These are phyloP conservation scores for Dendrolimus punctatus DNA, from an alignment of 1,140 invertebrate genomes.

Conservation along the genomic window DNA sequence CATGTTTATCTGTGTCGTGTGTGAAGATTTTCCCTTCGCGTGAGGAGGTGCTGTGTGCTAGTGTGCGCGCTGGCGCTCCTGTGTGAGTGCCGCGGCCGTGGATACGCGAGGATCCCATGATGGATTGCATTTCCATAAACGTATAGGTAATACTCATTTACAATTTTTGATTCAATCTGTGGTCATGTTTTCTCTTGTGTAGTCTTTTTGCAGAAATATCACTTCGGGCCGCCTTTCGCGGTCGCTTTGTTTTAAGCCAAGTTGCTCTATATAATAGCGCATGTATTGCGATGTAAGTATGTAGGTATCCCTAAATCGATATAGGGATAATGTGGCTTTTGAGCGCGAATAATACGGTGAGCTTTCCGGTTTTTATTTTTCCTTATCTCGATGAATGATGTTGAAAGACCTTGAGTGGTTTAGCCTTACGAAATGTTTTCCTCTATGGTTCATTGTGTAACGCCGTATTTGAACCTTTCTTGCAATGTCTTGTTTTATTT, in stretches of 20 bases:
- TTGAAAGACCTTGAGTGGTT: slow-evolving; percentile 40
- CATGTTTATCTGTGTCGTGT: slow-evolving; percentile 72
- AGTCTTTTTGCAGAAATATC: slow-evolving; percentile 16
- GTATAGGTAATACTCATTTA: slow-evolving; percentile 62
- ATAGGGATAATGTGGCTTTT: slow-evolving; percentile 30
- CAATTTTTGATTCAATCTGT: slow-evolving; percentile 28
- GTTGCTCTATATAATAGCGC: slow-evolving; percentile 28
- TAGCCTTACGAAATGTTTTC: slow-evolving; percentile 38
- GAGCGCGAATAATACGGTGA: slow-evolving; percentile 16
- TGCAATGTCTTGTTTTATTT: not conserved
- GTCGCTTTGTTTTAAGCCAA: slow-evolving; percentile 38
- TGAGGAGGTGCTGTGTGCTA: slow-evolving; percentile 58
- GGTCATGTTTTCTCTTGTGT: slow-evolving; percentile 19
- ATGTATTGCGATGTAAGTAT: slow-evolving; percentile 34
- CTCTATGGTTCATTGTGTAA: slow-evolving; percentile 37
- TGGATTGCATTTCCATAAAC: slow-evolving; percentile 69
- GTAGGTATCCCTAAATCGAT: slow-evolving; percentile 42
- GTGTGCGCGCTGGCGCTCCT: slow-evolving; percentile 47
- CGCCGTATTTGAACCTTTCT: slow-evolving; percentile 8
- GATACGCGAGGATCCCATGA: slow-evolving; percentile 59
- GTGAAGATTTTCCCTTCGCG: slow-evolving; percentile 71
- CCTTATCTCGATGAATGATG: slow-evolving; percentile 31
- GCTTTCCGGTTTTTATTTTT: slow-evolving; percentile 34
- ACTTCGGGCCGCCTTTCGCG: slow-evolving; percentile 18
- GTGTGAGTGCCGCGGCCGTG: slow-evolving; percentile 53